Conservation (phyloP, 2,888 invertebrate genomes). For the Argyra leucocephala region DNA sequence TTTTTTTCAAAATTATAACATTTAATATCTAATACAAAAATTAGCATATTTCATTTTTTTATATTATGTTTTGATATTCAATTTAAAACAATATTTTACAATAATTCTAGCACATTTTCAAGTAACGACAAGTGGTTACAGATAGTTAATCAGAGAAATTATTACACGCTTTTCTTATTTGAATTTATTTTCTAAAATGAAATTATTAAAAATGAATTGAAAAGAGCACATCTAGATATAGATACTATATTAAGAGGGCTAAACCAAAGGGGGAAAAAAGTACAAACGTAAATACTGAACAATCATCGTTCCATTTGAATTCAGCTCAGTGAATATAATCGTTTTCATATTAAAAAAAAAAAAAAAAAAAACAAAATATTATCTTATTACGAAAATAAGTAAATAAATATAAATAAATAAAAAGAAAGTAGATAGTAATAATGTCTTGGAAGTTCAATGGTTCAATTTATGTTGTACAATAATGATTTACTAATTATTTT, state of each 20-base stretch:
- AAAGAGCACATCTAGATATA: neutral
- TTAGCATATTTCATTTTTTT: too few species aligned
- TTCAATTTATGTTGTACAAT: too few species aligned
- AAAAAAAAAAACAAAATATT: neutral
- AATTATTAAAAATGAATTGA: neutral
- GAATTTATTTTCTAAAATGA: neutral
- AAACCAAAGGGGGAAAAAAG: neutral
- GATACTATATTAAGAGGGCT: neutral
- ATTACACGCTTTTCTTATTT: neutral
- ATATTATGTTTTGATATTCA: too few species aligned
- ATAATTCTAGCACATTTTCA: neutral
- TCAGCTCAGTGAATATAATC: slow-evolving; percentile 6
- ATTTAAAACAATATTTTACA: neutral
- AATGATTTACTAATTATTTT: too few species aligned
- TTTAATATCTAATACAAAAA: too few species aligned
- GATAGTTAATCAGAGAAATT: neutral
- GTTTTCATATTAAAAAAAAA: neutral
- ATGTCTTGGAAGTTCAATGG: too few species aligned
- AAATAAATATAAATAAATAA: too few species aligned
- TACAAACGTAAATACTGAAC: neutral
- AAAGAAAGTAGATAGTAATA: too few species aligned
- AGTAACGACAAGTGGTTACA: slow-evolving; percentile 3
- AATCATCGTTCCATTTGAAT: neutral
- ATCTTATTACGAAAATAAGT: too few species aligned
- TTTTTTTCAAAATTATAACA: too few species aligned